phyloP scores from a whole-genome alignment of 2,113 vertebrate genomes.

The Raja brachyura region DNA sequence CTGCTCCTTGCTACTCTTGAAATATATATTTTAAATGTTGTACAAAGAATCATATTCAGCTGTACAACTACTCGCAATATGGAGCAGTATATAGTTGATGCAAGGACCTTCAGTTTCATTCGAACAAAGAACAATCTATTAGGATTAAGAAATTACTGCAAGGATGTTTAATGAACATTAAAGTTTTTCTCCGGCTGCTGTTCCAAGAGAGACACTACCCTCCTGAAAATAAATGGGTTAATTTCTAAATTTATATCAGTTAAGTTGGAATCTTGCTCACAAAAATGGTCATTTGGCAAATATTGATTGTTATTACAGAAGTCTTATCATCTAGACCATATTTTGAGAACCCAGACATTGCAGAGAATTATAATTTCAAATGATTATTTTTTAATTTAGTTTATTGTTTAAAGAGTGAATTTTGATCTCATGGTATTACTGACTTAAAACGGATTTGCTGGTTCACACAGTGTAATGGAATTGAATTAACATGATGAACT shows the following conservation, averaged over 20 bases:
- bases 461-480: not conserved
- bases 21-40: slow-evolving; percentile 14
- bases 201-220: not conserved
- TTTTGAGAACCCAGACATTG: not conserved
- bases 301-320: not conserved
- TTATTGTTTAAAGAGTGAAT: not conserved
- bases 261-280: not conserved
- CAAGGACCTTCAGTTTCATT: not conserved
- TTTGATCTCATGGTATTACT: slow-evolving; percentile 3
- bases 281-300: slow-evolving; percentile 8
- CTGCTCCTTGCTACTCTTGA: not conserved
- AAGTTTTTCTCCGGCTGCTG: not conserved
- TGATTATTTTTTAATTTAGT: not conserved
- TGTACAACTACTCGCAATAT: not conserved
- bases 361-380: not conserved
- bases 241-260: slow-evolving; percentile 2
- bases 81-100: not conserved
- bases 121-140: slow-evolving; percentile 2
- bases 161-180: slow-evolving; percentile 24
- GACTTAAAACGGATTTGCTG: not conserved
- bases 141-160: not conserved
- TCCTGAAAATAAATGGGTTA: slow-evolving; percentile 23
- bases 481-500: not conserved
- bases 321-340: not conserved
- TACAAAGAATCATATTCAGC: not conserved